Evolutionary conservation across 2,888 invertebrate genomes (phyloP), one percentile per base, ranked within the genome.

Genomic region (Boloria euphrosyne): DNA sequence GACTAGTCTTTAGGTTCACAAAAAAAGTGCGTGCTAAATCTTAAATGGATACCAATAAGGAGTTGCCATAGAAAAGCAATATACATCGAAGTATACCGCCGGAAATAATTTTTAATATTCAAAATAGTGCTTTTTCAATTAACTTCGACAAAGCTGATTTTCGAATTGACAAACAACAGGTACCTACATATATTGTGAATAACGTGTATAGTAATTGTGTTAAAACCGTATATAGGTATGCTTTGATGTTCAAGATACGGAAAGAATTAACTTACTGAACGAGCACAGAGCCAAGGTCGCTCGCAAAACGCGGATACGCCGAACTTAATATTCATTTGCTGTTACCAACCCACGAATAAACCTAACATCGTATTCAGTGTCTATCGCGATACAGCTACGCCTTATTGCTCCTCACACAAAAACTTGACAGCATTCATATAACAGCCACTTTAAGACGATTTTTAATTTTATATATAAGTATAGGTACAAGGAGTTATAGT

Each of bases 231-330:
- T 68, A 60, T 55, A 67, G n/a, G n/a, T 64, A 75, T 72, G 75
- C 79, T 83, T 80, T 77, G 82, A 84, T 83, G 83, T 76, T 74
- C 77, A 82, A 79, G 84, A 86, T 81, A 87, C 89, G 89, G 88
- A 90, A 90, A 79, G 85, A 86, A 86, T 88, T 86, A 87, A 82
- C 84, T 88, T 83, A 86, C 78, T 75, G 80, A 85, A 79, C 81
- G 78, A 81, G 78, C 75, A 70, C 66, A 70, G 73, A 75, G 75
- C 83, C 90, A 90, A 90, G 90, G 90, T 78, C 75, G 72, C 68
- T 79, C 75, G 71, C 68, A 72, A 79, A 77, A 89, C 79, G 81
- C 90, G 90, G 89, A 89, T 87, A 85, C 81, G 79, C 80, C 79
- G 75, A 84, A 81, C 80, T 85, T 83, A 80, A 83, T 83, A 83